Base-by-base conservation (phyloP, 1,140 invertebrate genomes). In the Gyrodactylus salaris region DNA sequence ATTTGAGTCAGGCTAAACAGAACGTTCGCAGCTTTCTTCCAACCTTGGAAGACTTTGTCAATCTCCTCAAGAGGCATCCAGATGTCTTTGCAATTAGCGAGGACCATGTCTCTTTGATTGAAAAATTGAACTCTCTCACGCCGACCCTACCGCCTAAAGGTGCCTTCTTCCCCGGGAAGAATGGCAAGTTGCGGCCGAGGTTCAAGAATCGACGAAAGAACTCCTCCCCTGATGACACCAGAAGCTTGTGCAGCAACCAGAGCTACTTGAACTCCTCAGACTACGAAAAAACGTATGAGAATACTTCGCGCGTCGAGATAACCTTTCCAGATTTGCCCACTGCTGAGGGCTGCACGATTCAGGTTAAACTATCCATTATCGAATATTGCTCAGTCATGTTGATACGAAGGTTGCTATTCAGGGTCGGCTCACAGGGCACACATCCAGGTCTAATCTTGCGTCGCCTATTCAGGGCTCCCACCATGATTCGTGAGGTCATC, bases 11-110 rank as follows among this genome's bases (percentile, higher is more conserved):
- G 74, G 80, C 80, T 1, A 76, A 77, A 16, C 25, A 75, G 7
- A 79, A 81, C 72, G 79, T 82, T n/a, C 75, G 80, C 21, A 79
- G 80, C 68, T 79, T 78, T 77, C 79, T 82, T 26, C 80, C 80
- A 23, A 80, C 80, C 22, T 80, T 81, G 74, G 79, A 78, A 72
- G 78, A 81, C 70, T 81, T 82, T 75, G 76, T 76, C 70, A 77
- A 77, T 22, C 81, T 79, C 77, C 76, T 82, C 25, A 74, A 78
- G 1, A 77, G 77, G 71, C 80, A 82, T 76, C 79, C 79, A 54
- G 77, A 81, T 74, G 79, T 82, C 74, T 82, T 81, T 78, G 78
- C 79, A 22, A 76, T 82, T 1, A 76, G 78, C 68, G 79, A 78
- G 20, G 80, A 82, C 27, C 75, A 78, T 70, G 80, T 81, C 25